These are phyloP conservation scores for Schizothorax lantsangensis DNA, from an alignment of 2,797 vertebrate species.

Conservation along the genomic window DNA sequence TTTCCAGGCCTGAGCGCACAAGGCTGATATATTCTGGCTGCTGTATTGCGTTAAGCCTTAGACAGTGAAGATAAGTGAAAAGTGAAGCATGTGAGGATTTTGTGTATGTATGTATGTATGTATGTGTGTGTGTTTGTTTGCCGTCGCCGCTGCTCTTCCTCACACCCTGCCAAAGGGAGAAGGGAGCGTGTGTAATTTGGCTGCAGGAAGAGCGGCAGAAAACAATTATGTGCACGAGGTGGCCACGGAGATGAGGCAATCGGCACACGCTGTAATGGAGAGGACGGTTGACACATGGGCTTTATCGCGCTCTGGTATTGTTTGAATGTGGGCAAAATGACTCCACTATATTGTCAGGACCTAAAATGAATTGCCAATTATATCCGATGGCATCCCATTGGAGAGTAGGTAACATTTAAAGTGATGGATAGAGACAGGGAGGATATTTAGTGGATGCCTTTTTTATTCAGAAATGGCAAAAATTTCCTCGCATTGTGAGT, in stretches of 20 bases:
- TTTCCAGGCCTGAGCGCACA: not conserved
- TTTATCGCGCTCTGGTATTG: conserved; percentile 78
- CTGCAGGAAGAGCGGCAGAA: conserved; percentile 80
- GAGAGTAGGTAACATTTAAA: conserved; percentile 75
- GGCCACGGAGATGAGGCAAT: conserved; percentile 81
- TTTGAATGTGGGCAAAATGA: conserved; percentile 82
- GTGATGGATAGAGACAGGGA: conserved; percentile 76
- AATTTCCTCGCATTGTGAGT: conserved; percentile 33
- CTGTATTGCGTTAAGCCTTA: conserved; percentile 74
- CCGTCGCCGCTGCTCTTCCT: conserved; percentile 47
- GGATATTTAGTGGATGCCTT: conserved; percentile 76
- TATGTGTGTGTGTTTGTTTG: conserved; percentile 1
- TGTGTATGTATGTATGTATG: conserved; percentile 64
- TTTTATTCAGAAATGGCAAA: conserved; percentile 51
- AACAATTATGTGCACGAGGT: conserved; percentile 81
- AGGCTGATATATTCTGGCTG: conserved; percentile 70
- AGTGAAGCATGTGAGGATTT: not conserved
- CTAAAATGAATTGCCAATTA: conserved; percentile 85
- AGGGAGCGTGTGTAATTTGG: conserved; percentile 77
- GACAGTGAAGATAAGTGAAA: conserved; percentile 80
- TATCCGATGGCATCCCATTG: conserved; percentile 77
- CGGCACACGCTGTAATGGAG: conserved; percentile 83
- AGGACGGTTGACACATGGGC: conserved; percentile 82
- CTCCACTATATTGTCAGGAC: conserved; percentile 80
- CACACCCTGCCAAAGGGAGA: conserved; percentile 61